A percentile compares a stretch with the other conserved stretches of the same genome.
Evolutionary conservation across 2,797 vertebrate species (phyloP).

Genomic region (Picus viridis): DNA sequence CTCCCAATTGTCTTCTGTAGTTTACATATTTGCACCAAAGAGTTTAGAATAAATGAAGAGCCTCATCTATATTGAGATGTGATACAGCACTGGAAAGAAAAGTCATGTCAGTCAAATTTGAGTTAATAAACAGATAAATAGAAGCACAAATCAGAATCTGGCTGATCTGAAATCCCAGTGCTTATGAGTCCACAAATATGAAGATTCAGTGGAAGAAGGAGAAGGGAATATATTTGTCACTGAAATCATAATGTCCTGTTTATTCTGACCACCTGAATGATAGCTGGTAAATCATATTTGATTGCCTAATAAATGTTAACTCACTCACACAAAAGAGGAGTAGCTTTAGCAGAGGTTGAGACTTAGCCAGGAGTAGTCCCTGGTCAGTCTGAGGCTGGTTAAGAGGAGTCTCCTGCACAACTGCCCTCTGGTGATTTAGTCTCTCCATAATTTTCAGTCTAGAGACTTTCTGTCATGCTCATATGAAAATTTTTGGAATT

Average conservation of each 20-base stretch:
- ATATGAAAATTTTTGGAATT: neutral
- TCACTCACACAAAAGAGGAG: neutral
- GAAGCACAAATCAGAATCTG: neutral
- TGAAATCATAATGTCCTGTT: neutral
- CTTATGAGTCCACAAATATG: slow-evolving; percentile 3
- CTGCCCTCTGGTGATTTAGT: neutral
- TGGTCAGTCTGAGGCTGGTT: neutral
- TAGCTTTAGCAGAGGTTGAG: neutral
- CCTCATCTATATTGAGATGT: neutral
- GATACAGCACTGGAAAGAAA: neutral
- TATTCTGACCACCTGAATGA: neutral
- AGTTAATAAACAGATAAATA: slow-evolving; percentile 22
- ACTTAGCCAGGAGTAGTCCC: neutral
- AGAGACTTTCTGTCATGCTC: neutral
- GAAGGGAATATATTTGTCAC: neutral
- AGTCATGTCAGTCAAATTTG: neutral
- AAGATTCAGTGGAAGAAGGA: slow-evolving; percentile 7
- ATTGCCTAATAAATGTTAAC: neutral
- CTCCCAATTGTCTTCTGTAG: neutral
- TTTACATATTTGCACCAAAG: neutral
- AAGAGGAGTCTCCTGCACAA: neutral
- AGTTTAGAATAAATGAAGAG: neutral
- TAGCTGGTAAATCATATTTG: slow-evolving; percentile 5
- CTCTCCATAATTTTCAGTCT: neutral
- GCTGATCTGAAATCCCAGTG: neutral